These are phyloP conservation scores for Hylia prasina DNA, from an alignment of 2,113 vertebrate genomes.

Conservation along the genomic window DNA sequence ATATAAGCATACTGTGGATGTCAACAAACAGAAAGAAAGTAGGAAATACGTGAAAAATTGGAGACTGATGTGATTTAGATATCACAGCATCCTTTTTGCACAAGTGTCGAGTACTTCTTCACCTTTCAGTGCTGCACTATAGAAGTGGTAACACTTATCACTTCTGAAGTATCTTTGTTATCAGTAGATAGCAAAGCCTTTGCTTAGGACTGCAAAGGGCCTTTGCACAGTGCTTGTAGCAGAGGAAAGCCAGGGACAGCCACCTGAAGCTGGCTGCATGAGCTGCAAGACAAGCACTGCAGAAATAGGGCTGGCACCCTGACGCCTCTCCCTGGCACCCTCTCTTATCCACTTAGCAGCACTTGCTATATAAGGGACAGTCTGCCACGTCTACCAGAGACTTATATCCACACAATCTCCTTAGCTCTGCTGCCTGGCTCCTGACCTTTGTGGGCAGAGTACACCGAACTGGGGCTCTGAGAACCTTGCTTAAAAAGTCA, in stretches of 20 bases:
- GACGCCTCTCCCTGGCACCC: neutral
- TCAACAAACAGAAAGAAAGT: neutral
- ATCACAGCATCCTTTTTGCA: neutral
- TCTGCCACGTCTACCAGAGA: neutral
- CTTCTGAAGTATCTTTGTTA: neutral
- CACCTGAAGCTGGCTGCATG: neutral
- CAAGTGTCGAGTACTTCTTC: neutral
- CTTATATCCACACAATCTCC: conserved; percentile 11
- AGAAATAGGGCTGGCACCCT: neutral
- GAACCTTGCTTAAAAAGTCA: neutral
- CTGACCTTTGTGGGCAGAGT: neutral
- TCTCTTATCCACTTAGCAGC: neutral
- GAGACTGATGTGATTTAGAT: neutral
- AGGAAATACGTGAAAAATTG: neutral
- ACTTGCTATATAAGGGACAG: conserved; percentile 16
- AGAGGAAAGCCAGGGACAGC: neutral
- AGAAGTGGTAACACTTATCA: fast-evolving
- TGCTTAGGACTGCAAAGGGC: neutral
- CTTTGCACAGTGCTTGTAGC: neutral
- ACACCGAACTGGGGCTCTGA: neutral
- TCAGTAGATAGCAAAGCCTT: neutral
- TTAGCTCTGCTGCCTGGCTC: conserved; percentile 15
- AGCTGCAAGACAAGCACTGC: neutral
- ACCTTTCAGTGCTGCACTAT: neutral
- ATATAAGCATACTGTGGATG: neutral